Evolutionary conservation across 2,797 vertebrate species (phyloP).

Genomic region (Galaxias olidus): DNA sequence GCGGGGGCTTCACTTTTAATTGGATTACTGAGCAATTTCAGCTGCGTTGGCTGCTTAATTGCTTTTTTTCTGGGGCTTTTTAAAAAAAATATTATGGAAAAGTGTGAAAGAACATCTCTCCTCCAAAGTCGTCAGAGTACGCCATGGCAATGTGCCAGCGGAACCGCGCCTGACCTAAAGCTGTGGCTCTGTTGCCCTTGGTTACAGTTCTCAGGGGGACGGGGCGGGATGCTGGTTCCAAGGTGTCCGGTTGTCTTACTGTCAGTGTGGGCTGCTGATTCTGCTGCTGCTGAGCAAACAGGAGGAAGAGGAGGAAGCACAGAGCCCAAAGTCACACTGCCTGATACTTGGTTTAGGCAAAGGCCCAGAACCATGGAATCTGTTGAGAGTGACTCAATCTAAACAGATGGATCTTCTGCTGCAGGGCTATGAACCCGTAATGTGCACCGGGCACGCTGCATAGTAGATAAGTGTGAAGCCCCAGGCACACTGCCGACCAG

Average conservation of each 20-base stretch:
- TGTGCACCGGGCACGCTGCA: too few relatives aligned
- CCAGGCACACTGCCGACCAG: too few relatives aligned
- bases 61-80: slow-evolving; percentile 39
- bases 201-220: slow-evolving; percentile 46
- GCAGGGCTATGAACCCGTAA: too few relatives aligned
- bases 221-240: slow-evolving; percentile 32
- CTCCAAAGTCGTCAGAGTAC: slow-evolving; percentile 33
- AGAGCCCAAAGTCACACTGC: slow-evolving; percentile 32
- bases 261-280: slow-evolving; percentile 17
- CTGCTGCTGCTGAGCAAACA: slow-evolving; percentile 40
- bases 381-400: background rate
- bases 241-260: slow-evolving; percentile 46
- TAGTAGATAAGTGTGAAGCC: too few relatives aligned
- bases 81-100: slow-evolving; percentile 50
- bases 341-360: slow-evolving; percentile 19
- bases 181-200: slow-evolving; percentile 44
- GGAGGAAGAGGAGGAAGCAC: slow-evolving; percentile 27
- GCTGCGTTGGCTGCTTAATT: slow-evolving; percentile 55
- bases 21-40: slow-evolving; percentile 69
- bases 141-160: slow-evolving; percentile 6
- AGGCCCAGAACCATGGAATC: slow-evolving; percentile 26
- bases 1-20: slow-evolving; percentile 70
- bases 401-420: background rate
- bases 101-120: too few relatives aligned
- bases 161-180: slow-evolving; percentile 32